Percentiles rank a stretch among this genome's conserved stretches.
phyloP scores from a whole-genome alignment of 2,888 invertebrate species.

The Polyommatus icarus region DNA sequence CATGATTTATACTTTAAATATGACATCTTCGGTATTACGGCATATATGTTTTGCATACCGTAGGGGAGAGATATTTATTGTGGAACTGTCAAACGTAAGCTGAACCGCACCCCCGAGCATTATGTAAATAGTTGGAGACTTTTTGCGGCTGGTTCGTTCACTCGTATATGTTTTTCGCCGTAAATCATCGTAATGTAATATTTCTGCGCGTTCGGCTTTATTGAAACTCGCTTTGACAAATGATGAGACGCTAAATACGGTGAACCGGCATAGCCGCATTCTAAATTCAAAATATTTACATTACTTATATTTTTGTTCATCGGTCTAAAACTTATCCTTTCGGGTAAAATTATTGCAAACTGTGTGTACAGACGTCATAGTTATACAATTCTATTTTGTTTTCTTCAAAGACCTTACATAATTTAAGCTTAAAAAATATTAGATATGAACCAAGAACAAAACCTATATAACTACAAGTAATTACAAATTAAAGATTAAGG shows the following conservation, averaged over 20 bases:
- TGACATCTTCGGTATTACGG: conserved; percentile 58
- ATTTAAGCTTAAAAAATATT: background rate
- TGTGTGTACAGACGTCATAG: background rate
- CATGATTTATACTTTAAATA: conserved; percentile 74
- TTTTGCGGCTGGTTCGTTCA: conserved; percentile 37
- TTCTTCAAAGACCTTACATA: background rate
- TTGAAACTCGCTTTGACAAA: conserved; percentile 74
- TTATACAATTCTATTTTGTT: background rate
- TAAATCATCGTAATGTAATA: conserved; percentile 78
- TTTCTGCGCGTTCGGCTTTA: conserved; percentile 60
- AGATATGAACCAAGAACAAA: no score
- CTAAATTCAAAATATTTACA: background rate
- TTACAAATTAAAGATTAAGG: no score
- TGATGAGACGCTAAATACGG: conserved; percentile 54
- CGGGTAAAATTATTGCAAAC: background rate
- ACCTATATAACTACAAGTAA: no score
- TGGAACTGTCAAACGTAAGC: conserved; percentile 35
- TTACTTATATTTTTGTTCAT: background rate
- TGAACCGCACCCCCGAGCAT: conserved; percentile 13
- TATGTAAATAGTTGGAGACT: conserved; percentile 26
- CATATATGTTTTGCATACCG: conserved; percentile 75
- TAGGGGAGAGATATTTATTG: conserved; percentile 67
- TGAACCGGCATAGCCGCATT: background rate
- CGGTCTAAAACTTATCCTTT: no score
- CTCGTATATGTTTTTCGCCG: conserved; percentile 60